phyloP scores from a whole-genome alignment of 2,888 invertebrate species.

The Epinotia nisella region DNA sequence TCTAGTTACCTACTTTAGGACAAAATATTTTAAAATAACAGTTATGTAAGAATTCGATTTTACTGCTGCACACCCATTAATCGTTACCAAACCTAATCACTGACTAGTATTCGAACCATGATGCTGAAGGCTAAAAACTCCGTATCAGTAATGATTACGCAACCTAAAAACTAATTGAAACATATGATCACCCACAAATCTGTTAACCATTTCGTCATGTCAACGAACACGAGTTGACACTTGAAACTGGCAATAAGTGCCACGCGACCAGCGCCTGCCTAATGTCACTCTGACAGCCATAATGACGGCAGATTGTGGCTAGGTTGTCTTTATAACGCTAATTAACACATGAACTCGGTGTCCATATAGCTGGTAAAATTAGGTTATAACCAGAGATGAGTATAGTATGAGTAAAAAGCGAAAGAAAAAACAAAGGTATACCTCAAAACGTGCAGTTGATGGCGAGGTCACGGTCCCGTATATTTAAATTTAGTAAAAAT shows the following conservation, averaged over 20 bases:
- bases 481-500: no score
- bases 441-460: no score
- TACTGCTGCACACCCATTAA: not conserved
- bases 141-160: constrained; percentile 8
- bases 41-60: not conserved
- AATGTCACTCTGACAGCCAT: constrained; percentile 69
- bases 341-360: not conserved
- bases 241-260: constrained; percentile 47
- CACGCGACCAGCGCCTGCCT: constrained; percentile 66
- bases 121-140: not conserved
- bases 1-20: not conserved
- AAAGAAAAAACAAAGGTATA: no score
- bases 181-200: constrained; percentile 22
- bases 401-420: no score
- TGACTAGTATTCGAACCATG: not conserved
- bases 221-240: constrained; percentile 46
- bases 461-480: no score
- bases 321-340: not conserved
- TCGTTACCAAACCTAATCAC: not conserved
- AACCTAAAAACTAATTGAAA: constrained; percentile 14
- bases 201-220: constrained; percentile 30
- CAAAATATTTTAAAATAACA: not conserved
- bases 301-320: constrained; percentile 58
- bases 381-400: not conserved
- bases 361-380: not conserved